These are phyloP conservation scores for Epinotia demarniana DNA, from an alignment of 2,888 invertebrate species.

Conservation along the genomic window DNA sequence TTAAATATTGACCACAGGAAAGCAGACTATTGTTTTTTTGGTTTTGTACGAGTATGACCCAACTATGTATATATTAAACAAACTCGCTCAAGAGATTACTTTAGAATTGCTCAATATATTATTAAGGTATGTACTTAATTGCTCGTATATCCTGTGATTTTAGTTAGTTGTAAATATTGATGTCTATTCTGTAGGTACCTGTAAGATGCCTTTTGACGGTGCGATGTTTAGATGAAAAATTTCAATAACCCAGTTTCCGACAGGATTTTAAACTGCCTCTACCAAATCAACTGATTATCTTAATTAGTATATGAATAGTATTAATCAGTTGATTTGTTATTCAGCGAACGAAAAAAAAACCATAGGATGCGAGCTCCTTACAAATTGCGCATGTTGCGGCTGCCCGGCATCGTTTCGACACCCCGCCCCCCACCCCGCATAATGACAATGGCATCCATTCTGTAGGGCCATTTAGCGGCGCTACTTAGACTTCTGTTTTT, in stretches of 20 bases:
- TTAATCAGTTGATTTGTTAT: too few relatives aligned
- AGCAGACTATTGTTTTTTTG: not conserved
- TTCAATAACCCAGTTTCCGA: not conserved
- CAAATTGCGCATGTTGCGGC: too few relatives aligned
- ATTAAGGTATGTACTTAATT: conserved; percentile 8
- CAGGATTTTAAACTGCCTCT: not conserved
- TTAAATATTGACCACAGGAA: not conserved
- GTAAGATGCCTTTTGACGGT: not conserved
- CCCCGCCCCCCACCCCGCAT: too few relatives aligned
- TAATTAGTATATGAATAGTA: too few relatives aligned
- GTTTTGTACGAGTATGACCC: not conserved
- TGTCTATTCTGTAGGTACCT: not conserved
- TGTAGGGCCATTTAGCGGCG: too few relatives aligned
- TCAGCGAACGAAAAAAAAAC: too few relatives aligned
- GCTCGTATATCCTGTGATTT: conserved; percentile 32
- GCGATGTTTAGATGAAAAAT: not conserved
- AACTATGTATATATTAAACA: not conserved
- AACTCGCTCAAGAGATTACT: not conserved
- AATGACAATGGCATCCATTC: too few relatives aligned
- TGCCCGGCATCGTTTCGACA: too few relatives aligned
- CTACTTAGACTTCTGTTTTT: too few relatives aligned
- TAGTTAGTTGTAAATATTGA: conserved; percentile 22
- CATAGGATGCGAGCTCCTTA: too few relatives aligned
- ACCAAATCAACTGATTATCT: not conserved
- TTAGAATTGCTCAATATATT: conserved; percentile 23